Base-by-base conservation (phyloP, 2,888 invertebrate genomes). In the Diachrysia chrysitis region DNA sequence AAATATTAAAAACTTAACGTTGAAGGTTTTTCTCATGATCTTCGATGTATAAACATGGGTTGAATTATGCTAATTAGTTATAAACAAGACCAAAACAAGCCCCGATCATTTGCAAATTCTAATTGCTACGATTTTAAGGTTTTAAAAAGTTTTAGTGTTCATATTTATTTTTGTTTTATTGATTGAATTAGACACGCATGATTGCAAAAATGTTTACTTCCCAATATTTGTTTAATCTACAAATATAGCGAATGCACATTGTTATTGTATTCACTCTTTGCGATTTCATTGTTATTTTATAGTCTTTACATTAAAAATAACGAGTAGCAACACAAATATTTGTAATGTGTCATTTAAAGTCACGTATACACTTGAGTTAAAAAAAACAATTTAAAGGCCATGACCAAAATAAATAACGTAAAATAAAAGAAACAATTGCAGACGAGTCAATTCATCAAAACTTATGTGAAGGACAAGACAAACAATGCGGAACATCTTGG, bases 401-500 rank as follows among this genome's bases (percentile, higher is more conserved):
- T 66, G 66, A 70, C 70, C 66, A 66, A 66, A 35, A 68, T 66
- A 58, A 71, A 78, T 59, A 63, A 67, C 19, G 16, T 55, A 71
- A 53, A 78, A 68, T 75, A 78, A 71, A 77, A 78, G 42, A 77
- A 82, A 72, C 71, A 82, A 78, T 83, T 76, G 59, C 68, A 77
- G 78, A 64, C 67, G 69, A 66, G 71, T 66, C 70, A 63, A 81
- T 85, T 80, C 73, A 74, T 82, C 79, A 82, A 70, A 73, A 62
- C 75, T 37, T 64, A 71, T 60, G 72, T 79, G 76, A 83, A 83
- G 79, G 83, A 77, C 76, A 17, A 21, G 61, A 37, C 17, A 59
- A 73, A 68, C 71, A 83, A 85, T 77, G 83, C 83, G 85, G 85
- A 85, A 85, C 73, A 72, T 79, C 69, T 80, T 69, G 71, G 60